These are phyloP conservation scores for Cladorhizidae sp. DNA, from an alignment of 37 sponge, comb jelly and placozoan genomes.

Conservation along the genomic window DNA sequence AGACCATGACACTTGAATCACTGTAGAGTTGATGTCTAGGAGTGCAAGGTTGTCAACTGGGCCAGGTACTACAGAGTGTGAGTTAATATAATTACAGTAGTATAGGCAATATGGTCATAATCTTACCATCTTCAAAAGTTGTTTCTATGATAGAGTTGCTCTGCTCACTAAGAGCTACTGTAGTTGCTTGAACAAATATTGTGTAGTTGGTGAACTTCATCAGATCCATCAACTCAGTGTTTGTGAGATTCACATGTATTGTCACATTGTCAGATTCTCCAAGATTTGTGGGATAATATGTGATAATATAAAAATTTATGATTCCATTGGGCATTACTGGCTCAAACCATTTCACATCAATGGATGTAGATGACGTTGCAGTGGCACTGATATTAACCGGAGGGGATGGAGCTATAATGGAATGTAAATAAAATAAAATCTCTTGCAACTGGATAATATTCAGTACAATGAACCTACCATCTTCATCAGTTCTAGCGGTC, in stretches of 20 bases:
- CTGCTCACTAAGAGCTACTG: conserved; percentile 10
- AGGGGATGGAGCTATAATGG: conserved; percentile 58
- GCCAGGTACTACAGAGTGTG: conserved; percentile 41
- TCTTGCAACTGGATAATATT: too few relatives aligned
- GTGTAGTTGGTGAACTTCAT: conserved; percentile 30
- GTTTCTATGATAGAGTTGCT: conserved; percentile 11
- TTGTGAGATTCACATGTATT: neutral
- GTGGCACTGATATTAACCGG: conserved; percentile 26
- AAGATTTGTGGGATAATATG: neutral
- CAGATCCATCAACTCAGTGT: neutral
- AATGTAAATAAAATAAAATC: too few relatives aligned
- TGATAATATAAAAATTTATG: conserved; percentile 19
- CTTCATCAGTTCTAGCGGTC: conserved; percentile 14
- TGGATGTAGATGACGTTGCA: conserved; percentile 41
- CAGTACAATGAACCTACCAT: too few relatives aligned
- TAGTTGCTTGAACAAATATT: conserved; percentile 32
- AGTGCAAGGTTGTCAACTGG: conserved; percentile 2
- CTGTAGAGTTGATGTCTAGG: conserved; percentile 12
- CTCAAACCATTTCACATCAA: conserved; percentile 47
- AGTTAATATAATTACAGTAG: conserved; percentile 9
- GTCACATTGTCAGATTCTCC: conserved; percentile 10
- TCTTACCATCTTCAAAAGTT: conserved; percentile 7
- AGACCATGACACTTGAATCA: conserved; percentile 26
- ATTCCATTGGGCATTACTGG: conserved; percentile 32
- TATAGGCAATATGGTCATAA: neutral